A percentile compares a stretch with the other conserved stretches of the same genome.
phyloP scores from a whole-genome alignment of 1,140 invertebrate species.

The Mylabris phalerata region DNA sequence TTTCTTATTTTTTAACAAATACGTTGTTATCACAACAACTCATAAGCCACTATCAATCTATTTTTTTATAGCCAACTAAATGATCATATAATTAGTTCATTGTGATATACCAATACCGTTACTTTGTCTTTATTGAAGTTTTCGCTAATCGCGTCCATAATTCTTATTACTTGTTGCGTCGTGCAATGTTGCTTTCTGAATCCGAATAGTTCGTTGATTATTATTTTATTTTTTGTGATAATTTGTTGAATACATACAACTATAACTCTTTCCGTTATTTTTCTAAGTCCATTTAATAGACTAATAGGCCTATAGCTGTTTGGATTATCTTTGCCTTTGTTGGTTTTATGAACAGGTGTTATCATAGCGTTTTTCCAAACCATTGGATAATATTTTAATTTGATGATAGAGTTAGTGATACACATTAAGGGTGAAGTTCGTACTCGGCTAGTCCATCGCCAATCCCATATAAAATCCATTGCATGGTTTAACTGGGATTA shows the following conservation, averaged over 20 bases:
- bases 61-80: constrained; percentile 27
- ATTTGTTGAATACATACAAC: background rate
- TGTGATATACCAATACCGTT: background rate
- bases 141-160: background rate
- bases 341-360: constrained; percentile 32
- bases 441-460: no score
- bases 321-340: constrained; percentile 23
- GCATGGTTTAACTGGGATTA: no score
- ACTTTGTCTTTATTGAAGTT: background rate
- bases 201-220: constrained; percentile 18
- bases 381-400: constrained; percentile 27
- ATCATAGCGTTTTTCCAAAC: constrained; percentile 35
- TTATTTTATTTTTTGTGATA: background rate
- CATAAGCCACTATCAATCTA: no score
- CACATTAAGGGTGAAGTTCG: constrained; percentile 11
- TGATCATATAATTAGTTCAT: no score
- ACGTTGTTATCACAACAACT: no score
- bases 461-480: no score
- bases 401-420: constrained; percentile 35
- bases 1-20: no score
- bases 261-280: constrained; percentile 26
- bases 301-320: constrained; percentile 24
- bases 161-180: background rate
- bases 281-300: constrained; percentile 20
- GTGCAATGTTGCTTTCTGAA: background rate